phyloP scores from a whole-genome alignment of 2,113 vertebrate genomes.

The Sclerurus mexicanus region DNA sequence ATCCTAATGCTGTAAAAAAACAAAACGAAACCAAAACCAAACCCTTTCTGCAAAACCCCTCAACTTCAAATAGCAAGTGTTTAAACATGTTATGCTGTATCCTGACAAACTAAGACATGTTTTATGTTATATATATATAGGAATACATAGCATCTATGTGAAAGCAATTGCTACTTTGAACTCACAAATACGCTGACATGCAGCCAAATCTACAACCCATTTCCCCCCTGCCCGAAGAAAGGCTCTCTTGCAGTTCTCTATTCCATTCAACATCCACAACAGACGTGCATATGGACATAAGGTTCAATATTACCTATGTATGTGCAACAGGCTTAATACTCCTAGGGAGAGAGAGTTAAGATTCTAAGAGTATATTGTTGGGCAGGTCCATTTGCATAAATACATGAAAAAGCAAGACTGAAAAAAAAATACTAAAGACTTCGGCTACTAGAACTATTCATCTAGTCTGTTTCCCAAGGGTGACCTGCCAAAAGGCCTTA shows the following conservation, averaged over 20 bases:
- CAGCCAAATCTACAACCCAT: background rate
- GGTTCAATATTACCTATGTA: background rate
- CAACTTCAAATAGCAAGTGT: background rate
- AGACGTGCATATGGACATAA: background rate
- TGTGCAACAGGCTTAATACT: background rate
- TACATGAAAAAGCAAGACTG: background rate
- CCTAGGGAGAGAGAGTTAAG: background rate
- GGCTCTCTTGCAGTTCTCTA: background rate
- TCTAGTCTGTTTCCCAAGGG: background rate
- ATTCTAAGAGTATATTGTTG: background rate
- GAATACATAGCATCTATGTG: background rate
- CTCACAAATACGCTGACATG: background rate
- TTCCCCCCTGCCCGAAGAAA: background rate
- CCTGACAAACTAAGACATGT: background rate
- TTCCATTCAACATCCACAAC: accelerated
- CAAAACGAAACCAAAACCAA: background rate
- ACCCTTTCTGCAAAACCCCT: too few species aligned
- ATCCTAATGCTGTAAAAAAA: background rate
- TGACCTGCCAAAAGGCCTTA: background rate
- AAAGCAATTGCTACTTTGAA: background rate
- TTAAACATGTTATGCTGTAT: background rate
- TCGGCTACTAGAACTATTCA: background rate
- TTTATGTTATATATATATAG: background rate
- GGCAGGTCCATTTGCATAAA: background rate
- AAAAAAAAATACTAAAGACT: background rate